Evolutionary conservation across 2,113 vertebrate genomes (phyloP).

Genomic region (Silurus asotus): DNA sequence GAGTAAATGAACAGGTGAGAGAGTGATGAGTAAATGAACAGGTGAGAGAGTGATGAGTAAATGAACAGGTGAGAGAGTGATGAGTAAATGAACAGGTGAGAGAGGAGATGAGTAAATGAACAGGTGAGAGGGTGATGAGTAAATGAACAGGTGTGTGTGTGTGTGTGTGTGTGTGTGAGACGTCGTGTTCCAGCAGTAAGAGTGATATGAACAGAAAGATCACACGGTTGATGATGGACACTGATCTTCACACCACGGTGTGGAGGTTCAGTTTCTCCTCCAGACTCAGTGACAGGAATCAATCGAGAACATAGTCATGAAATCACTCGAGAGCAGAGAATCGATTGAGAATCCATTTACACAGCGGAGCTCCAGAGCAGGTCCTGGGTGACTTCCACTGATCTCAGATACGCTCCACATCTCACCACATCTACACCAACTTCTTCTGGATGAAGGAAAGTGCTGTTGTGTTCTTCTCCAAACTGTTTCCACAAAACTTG

Average conservation of each 20-base stretch:
- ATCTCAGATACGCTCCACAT: not conserved
- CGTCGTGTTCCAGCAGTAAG: not conserved
- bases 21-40: too few species aligned
- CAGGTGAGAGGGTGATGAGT: not conserved
- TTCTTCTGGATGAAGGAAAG: too few species aligned
- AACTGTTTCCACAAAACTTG: too few species aligned
- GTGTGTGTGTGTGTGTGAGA: not conserved
- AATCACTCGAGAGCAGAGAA: not conserved
- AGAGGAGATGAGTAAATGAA: not conserved
- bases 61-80: not conserved
- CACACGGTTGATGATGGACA: not conserved
- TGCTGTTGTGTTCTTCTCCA: too few species aligned
- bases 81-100: not conserved
- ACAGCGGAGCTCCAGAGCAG: not conserved
- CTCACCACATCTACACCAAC: not conserved
- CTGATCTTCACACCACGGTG: too few species aligned
- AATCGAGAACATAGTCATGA: not conserved
- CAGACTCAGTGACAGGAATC: not conserved
- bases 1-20: not conserved
- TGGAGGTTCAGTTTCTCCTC: not conserved
- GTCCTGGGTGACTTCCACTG: not conserved
- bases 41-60: not conserved
- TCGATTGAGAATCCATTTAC: not conserved
- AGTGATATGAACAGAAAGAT: not conserved
- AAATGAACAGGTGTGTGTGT: not conserved